These are phyloP conservation scores for Acanthococcus lagerstroemiae DNA, from an alignment of 2,888 invertebrate genomes.

Conservation along the genomic window DNA sequence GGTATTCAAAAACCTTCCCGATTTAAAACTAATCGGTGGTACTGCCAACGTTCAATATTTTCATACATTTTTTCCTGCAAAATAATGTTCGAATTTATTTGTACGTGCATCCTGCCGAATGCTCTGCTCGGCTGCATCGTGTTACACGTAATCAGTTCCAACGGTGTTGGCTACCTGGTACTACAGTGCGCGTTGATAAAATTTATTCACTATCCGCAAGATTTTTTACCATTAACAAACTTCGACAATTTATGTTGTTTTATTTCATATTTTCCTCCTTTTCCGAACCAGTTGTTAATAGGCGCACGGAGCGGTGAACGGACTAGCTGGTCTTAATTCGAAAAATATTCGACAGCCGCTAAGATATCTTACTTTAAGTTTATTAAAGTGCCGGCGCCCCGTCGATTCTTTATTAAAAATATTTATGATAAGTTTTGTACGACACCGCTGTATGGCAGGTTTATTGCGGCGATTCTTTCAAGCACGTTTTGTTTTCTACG, in stretches of 20 bases:
- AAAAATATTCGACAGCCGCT: slow-evolving; percentile 4
- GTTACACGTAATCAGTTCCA: too few species aligned
- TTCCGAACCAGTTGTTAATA: slow-evolving; percentile 8
- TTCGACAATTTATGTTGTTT: not conserved
- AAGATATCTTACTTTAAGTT: slow-evolving; percentile 25
- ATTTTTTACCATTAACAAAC: too few species aligned
- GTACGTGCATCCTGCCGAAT: too few species aligned
- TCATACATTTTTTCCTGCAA: not conserved
- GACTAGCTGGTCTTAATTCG: not conserved
- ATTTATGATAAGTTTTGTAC: slow-evolving; percentile 23
- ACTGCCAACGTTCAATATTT: not conserved
- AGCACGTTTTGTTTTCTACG: too few species aligned
- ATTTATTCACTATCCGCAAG: too few species aligned
- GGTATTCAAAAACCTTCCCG: not conserved
- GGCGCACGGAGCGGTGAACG: slow-evolving; percentile 6
- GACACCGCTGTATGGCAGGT: slow-evolving; percentile 23
- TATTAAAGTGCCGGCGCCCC: slow-evolving; percentile 18
- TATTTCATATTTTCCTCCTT: not conserved
- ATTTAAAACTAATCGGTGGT: not conserved
- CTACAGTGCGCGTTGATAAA: too few species aligned
- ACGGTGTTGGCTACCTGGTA: too few species aligned
- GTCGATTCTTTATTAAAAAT: slow-evolving; percentile 29
- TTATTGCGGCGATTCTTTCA: slow-evolving; percentile 8
- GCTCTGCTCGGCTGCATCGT: too few species aligned
- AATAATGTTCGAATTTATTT: too few species aligned